These are phyloP conservation scores for Andrena cerasifolii DNA, from an alignment of 1,140 invertebrate genomes.

Conservation along the genomic window DNA sequence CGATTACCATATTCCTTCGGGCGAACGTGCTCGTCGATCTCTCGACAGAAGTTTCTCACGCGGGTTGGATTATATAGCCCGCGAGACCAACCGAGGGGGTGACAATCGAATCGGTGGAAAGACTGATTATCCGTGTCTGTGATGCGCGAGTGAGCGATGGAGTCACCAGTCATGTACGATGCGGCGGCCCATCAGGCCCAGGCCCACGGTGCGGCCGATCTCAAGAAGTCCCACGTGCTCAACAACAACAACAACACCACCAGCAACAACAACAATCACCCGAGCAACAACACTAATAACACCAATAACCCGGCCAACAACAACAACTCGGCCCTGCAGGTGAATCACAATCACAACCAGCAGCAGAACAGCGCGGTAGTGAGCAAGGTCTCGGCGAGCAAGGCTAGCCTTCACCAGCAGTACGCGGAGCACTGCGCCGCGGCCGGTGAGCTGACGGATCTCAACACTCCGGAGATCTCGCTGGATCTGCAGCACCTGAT, in stretches of 20 bases:
- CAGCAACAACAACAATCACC: constrained; percentile 63
- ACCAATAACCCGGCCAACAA: constrained; percentile 65
- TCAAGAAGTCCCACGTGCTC: constrained; percentile 76
- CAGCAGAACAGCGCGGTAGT: constrained; percentile 73
- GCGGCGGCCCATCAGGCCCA: constrained; percentile 78
- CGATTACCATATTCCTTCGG: neutral
- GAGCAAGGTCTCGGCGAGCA: constrained; percentile 81
- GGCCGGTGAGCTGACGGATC: constrained; percentile 89
- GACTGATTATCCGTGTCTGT: constrained; percentile 60
- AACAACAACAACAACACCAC: constrained; percentile 64
- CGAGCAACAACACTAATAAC: constrained; percentile 64
- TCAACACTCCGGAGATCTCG: constrained; percentile 94
- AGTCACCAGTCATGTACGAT: constrained; percentile 81
- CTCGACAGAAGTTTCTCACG: too few relatives aligned
- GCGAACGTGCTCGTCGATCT: constrained; percentile 17
- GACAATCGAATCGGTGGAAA: constrained; percentile 25
- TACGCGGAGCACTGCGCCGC: constrained; percentile 85
- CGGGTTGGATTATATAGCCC: too few relatives aligned
- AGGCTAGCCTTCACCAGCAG: constrained; percentile 83
- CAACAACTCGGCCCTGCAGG: constrained; percentile 77
- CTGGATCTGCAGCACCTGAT: constrained; percentile 94
- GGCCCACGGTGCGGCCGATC: constrained; percentile 71
- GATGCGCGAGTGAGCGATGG: constrained; percentile 80
- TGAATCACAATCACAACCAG: constrained; percentile 78
- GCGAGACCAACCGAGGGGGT: constrained; percentile 34